These are phyloP conservation scores for Anastatus disparis DNA, from an alignment of 1,140 invertebrate genomes.

Conservation along the genomic window DNA sequence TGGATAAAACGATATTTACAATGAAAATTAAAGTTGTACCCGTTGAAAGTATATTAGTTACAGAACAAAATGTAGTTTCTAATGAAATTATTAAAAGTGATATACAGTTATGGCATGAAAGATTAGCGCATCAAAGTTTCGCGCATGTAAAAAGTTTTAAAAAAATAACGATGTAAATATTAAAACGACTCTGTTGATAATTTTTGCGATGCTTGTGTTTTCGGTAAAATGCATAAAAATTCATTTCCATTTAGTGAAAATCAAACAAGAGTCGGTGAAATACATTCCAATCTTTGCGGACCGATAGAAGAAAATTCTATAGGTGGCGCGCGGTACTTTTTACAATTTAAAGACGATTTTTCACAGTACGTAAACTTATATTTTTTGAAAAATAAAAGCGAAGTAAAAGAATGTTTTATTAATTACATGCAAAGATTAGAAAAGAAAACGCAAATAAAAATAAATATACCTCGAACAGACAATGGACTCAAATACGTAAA, in stretches of 20 bases:
- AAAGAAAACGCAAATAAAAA: conserved; percentile 43
- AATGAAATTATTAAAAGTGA: not conserved
- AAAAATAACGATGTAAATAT: not conserved
- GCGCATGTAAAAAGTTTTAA: not conserved
- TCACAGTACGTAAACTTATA: conserved; percentile 13
- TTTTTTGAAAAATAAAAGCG: conserved; percentile 49
- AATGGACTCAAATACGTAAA: not conserved
- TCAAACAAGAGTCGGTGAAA: conserved; percentile 51
- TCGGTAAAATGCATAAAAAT: conserved; percentile 56
- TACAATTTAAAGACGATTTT: conserved; percentile 36
- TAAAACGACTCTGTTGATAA: too few relatives aligned
- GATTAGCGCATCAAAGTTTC: conserved; percentile 45
- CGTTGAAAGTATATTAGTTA: too few relatives aligned
- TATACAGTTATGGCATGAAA: conserved; percentile 58
- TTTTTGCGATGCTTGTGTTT: conserved; percentile 57
- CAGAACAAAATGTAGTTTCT: not conserved
- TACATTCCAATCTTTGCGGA: conserved; percentile 63
- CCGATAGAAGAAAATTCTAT: conserved; percentile 59
- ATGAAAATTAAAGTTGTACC: too few relatives aligned
- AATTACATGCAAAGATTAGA: conserved; percentile 35
- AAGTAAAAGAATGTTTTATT: conserved; percentile 48
- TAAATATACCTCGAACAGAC: conserved; percentile 34
- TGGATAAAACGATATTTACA: too few relatives aligned
- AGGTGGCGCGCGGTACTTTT: conserved; percentile 47
- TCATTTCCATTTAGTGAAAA: conserved; percentile 45